Percentiles rank a stretch among this genome's conserved stretches.
phyloP scores from a whole-genome alignment of 2,797 vertebrate species.

The Decapterus maruadsi region DNA sequence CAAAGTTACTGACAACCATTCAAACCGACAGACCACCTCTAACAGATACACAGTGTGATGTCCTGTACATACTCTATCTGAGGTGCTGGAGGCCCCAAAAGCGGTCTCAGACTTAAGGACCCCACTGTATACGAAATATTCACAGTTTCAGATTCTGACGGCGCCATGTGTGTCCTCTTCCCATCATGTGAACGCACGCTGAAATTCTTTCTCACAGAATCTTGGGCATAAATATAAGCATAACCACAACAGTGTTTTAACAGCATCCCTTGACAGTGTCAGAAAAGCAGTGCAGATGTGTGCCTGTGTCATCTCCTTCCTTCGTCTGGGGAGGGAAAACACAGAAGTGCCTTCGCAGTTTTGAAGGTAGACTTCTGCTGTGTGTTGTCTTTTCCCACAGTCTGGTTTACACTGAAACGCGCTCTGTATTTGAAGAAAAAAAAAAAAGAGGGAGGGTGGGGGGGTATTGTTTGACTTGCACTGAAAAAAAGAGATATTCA shows the following conservation, averaged over 20 bases:
- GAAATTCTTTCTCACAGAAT: conserved; percentile 77
- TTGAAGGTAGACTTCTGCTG: conserved; percentile 56
- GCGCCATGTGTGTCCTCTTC: conserved; percentile 9
- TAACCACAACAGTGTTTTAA: conserved; percentile 75
- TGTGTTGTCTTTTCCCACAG: conserved; percentile 59
- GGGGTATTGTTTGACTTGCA: conserved; percentile 33
- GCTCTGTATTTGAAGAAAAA: conserved; percentile 33
- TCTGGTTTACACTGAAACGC: conserved; percentile 71
- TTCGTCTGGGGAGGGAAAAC: conserved; percentile 54
- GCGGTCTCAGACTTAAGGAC: too few relatives aligned
- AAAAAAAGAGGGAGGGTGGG: background rate
- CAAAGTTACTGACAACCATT: too few relatives aligned
- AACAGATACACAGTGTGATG: background rate
- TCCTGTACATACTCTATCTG: too few relatives aligned
- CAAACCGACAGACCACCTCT: background rate
- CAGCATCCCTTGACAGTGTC: conserved; percentile 75
- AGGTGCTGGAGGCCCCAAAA: background rate
- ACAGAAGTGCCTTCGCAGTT: conserved; percentile 67
- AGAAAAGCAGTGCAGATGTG: conserved; percentile 70
- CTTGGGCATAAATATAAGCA: conserved; percentile 63
- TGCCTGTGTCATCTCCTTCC: conserved; percentile 58
- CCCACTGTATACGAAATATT: background rate
- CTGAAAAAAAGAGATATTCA: conserved; percentile 40
- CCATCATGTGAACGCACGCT: conserved; percentile 55
- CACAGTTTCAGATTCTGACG: background rate